phyloP scores from a whole-genome alignment of 2,113 vertebrate genomes.

The Chloropsis hardwickii region DNA sequence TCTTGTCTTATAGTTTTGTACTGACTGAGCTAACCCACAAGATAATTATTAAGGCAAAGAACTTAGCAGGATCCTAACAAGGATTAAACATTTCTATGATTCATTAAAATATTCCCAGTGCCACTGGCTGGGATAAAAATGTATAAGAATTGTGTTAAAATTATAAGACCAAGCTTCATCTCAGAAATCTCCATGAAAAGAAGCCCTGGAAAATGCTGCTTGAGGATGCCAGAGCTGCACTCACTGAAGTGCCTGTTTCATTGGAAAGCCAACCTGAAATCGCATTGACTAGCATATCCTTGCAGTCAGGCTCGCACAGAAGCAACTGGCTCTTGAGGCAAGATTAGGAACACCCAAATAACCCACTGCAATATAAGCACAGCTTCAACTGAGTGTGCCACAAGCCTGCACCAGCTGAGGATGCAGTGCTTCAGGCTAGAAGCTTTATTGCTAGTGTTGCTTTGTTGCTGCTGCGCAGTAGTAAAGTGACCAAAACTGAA shows the following conservation, averaged over 20 bases:
- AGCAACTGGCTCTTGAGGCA: neutral
- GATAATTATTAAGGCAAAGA: conserved; percentile 28
- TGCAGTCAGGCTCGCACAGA: neutral
- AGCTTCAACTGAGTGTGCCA: neutral
- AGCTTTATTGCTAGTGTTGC: neutral
- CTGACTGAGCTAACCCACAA: conserved; percentile 1
- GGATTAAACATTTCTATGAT: conserved; percentile 22
- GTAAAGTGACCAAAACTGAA: neutral
- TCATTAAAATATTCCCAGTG: conserved; percentile 20
- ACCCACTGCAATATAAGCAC: neutral
- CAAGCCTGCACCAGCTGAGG: neutral
- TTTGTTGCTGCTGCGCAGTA: neutral
- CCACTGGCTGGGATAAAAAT: conserved; percentile 27
- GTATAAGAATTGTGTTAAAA: conserved; percentile 4
- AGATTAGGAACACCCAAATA: neutral
- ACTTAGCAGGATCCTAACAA: conserved; percentile 34
- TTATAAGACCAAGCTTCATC: neutral
- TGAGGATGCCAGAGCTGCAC: neutral
- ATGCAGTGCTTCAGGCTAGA: neutral
- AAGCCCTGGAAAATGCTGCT: neutral
- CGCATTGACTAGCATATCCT: neutral
- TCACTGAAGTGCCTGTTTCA: neutral
- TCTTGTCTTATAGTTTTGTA: conserved; percentile 23
- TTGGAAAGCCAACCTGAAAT: neutral
- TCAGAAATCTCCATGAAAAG: neutral